These are phyloP conservation scores for Phoxinus phoxinus DNA, from an alignment of 2,113 vertebrate genomes.

Conservation along the genomic window DNA sequence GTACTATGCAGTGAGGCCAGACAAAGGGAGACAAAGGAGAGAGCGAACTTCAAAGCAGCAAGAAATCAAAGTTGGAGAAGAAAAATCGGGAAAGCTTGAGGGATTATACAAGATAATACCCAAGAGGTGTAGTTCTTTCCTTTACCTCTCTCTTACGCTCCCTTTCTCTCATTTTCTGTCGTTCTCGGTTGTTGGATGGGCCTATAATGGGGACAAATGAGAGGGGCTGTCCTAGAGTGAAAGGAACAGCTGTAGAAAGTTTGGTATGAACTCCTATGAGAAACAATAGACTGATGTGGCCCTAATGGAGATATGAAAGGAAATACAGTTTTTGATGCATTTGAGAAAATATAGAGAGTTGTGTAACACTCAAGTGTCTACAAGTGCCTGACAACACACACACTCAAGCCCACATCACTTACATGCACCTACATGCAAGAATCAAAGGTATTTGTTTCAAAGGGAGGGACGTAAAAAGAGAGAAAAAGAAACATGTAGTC, in stretches of 20 bases:
- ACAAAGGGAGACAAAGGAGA: slow-evolving; percentile 15
- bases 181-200: slow-evolving; percentile 20
- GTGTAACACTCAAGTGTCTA: not conserved
- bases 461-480: not conserved
- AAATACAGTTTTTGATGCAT: not conserved
- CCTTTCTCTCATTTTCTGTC: not conserved
- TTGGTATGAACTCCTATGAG: not conserved
- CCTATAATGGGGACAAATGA: slow-evolving; percentile 40
- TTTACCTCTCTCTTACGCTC: not conserved
- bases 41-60: slow-evolving; percentile 26
- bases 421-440: slow-evolving; percentile 18
- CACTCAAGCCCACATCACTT: not conserved
- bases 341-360: not conserved
- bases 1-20: slow-evolving; percentile 35
- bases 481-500: not conserved
- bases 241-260: slow-evolving; percentile 43
- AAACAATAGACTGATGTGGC: not conserved
- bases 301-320: not conserved
- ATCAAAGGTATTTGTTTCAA: slow-evolving; percentile 26
- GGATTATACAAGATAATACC: slow-evolving; percentile 19
- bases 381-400: not conserved
- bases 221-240: slow-evolving; percentile 35
- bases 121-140: slow-evolving; percentile 15
- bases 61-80: slow-evolving; percentile 34
- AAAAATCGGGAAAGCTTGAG: slow-evolving; percentile 14